Base-by-base conservation (phyloP, 2,797 vertebrate genomes). In the Pelochelys cantorii region DNA sequence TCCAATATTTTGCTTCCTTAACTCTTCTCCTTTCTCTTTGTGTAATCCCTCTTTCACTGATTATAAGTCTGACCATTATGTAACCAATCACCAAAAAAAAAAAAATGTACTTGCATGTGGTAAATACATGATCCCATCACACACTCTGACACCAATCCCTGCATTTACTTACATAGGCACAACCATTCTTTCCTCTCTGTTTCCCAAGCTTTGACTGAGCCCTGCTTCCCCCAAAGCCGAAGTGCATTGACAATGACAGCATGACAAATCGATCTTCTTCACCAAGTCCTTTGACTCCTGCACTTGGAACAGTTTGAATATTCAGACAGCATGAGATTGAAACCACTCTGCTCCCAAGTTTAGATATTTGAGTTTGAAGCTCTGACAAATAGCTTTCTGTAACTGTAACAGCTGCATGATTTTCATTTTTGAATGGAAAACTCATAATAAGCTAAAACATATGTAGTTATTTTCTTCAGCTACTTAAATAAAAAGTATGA, bases 251-350 rank as follows among this genome's bases (percentile, higher is more conserved):
- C 84, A 92, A 93, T 62, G 86, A 91, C 42, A 96, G 86, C 42
- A 62, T 87, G 82, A 95, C 83, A 90, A 95, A 90, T 90, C 42
- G 86, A 93, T 96, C 85, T 95, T 92, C 92, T 93, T 87, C 59
- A 78, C 80, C 9, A 23, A 93, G 37, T 85, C 93, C 85, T 95
- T 91, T 95, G 87, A 93, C 75, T 37, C 18, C 53, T 42, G 68
- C 59, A 90, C 86, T 86, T 9, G 84, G 48, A 83, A 59, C 81
- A 68, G 88, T 79, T 84, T 90, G 86, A 86, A 93, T 92, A 92
- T 90, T 71, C 77, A 90, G 79, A 85, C 42, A 92, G 85, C 54
- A 52, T n/a, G 65, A 95, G 84, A 94, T 96, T 94, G 94, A 95
- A 95, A 92, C 59, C 92, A 94, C 88, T 65, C 54, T 80, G 81